Conservation (phyloP, 2,797 vertebrate species). For the Limnodromus scolopaceus region DNA sequence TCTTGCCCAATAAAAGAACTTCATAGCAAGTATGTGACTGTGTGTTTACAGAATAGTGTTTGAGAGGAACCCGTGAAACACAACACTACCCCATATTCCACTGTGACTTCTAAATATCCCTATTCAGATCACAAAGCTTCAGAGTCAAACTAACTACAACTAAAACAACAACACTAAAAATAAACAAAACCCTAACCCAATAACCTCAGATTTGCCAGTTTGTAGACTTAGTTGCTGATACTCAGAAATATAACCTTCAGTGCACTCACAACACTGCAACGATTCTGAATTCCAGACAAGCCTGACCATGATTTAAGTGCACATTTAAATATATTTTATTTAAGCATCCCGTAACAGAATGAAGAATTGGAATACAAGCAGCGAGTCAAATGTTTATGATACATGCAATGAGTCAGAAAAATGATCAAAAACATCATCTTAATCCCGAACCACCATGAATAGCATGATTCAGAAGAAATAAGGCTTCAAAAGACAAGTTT, state of each 20-base stretch:
- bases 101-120: neutral
- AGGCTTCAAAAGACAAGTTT: neutral
- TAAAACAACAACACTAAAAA: neutral
- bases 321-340: neutral
- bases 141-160: neutral
- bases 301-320: neutral
- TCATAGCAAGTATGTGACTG: neutral
- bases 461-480: neutral
- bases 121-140: neutral
- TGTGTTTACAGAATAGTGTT: neutral
- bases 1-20: neutral
- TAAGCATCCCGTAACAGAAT: accelerated
- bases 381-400: neutral
- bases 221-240: neutral
- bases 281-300: neutral
- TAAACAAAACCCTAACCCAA: neutral
- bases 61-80: neutral
- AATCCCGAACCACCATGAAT: neutral
- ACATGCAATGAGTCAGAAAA: neutral
- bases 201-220: neutral
- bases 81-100: neutral
- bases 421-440: accelerated
- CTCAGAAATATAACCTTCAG: neutral
- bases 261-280: neutral
- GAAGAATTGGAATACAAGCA: neutral